Evolutionary conservation across 2,888 invertebrate genomes (phyloP).

Genomic region (Lomographa bimaculata): DNA sequence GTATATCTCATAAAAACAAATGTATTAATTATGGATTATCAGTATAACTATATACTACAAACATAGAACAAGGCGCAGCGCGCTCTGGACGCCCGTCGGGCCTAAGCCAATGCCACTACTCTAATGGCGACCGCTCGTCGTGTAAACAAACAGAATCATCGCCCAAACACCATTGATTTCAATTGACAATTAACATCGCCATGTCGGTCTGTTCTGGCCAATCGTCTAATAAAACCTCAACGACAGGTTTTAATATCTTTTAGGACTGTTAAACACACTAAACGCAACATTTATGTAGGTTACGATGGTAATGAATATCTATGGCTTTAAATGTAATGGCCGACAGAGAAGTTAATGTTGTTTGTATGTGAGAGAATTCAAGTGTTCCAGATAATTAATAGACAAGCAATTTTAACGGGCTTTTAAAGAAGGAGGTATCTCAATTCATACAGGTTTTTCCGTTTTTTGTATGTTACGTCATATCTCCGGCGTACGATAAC

Average conservation of each 20-base stretch:
- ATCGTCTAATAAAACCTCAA: constrained; percentile 14
- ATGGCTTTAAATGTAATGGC: constrained; percentile 3
- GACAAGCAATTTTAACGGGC: no score
- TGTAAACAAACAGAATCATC: not conserved
- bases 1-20: no score
- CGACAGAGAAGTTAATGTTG: not conserved
- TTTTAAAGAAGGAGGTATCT: no score
- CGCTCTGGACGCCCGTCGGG: no score
- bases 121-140: not conserved
- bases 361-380: not conserved
- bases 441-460: no score
- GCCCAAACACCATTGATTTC: constrained; percentile 4
- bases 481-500: no score
- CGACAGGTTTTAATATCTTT: constrained; percentile 6
- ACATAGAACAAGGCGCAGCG: no score
- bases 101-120: no score
- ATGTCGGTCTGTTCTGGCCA: constrained; percentile 3
- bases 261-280: constrained; percentile 10
- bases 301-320: constrained; percentile 13
- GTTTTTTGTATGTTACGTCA: no score
- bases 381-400: no score
- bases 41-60: no score
- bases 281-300: constrained; percentile 13
- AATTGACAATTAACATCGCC: constrained; percentile 11
- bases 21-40: no score